A percentile compares a stretch with the other conserved stretches of the same genome.
These are phyloP conservation scores for Mamestra configurata DNA, from an alignment of 1,140 invertebrate genomes.

Conservation along the genomic window DNA sequence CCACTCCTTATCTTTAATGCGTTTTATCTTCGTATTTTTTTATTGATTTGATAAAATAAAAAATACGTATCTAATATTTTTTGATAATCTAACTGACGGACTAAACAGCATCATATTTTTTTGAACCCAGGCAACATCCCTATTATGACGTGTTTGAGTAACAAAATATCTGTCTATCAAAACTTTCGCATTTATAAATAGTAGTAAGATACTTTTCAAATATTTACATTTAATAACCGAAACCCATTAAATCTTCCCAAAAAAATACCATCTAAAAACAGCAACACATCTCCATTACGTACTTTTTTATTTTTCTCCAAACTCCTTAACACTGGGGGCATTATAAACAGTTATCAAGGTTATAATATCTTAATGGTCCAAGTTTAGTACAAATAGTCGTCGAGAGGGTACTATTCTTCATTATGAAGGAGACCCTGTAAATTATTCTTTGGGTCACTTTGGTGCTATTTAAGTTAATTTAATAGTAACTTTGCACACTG, in stretches of 20 bases:
- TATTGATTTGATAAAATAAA: no score
- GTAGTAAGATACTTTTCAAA: background rate
- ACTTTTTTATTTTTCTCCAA: conserved; percentile 43
- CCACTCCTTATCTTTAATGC: no score
- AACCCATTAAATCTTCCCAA: background rate
- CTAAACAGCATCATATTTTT: no score
- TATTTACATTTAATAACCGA: background rate
- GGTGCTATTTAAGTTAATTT: conserved; percentile 82
- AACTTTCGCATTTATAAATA: no score
- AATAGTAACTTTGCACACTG: conserved; percentile 76
- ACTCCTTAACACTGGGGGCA: conserved; percentile 54
- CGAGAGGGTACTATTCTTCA: conserved; percentile 82
- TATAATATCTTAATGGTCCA: conserved; percentile 84
- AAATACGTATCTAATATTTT: no score
- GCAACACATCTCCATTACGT: conserved; percentile 37
- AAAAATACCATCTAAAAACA: conserved; percentile 2
- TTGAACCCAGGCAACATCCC: no score
- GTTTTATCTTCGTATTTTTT: no score
- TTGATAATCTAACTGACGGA: no score
- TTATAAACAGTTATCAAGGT: conserved; percentile 64
- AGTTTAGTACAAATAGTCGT: conserved; percentile 79
- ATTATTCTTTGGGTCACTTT: conserved; percentile 84
- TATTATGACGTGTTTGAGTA: no score
- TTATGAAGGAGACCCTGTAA: conserved; percentile 78
- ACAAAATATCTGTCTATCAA: no score